phyloP scores from a whole-genome alignment of 2,797 vertebrate genomes.

The Eulemur coronatus region DNA sequence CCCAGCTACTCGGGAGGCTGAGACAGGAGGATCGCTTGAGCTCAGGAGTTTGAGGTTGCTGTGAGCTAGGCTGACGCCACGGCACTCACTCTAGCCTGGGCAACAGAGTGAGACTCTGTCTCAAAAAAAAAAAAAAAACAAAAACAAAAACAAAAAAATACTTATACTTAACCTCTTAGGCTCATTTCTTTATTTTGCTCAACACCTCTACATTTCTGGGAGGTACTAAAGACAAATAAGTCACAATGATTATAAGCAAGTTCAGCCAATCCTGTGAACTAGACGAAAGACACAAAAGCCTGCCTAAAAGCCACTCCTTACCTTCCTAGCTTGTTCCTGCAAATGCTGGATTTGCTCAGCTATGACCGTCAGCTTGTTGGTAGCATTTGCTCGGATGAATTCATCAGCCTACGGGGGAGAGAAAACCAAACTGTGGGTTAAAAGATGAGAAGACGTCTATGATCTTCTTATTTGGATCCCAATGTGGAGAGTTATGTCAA shows the following conservation, averaged over 20 bases:
- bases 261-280: not conserved
- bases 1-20: too few relatives aligned
- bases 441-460: not conserved
- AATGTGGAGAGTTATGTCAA: not conserved
- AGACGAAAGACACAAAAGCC: not conserved
- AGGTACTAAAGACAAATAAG: not conserved
- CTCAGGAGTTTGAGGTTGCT: too few relatives aligned
- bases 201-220: not conserved
- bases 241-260: not conserved
- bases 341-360: slow-evolving; percentile 96
- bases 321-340: slow-evolving; percentile 95
- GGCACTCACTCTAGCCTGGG: too few relatives aligned
- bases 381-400: slow-evolving; percentile 95
- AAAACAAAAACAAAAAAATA: too few relatives aligned
- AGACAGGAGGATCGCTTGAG: too few relatives aligned
- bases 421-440: not conserved
- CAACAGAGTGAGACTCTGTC: too few relatives aligned
- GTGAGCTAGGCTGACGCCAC: too few relatives aligned
- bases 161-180: not conserved
- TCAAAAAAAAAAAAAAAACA: too few relatives aligned
- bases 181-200: not conserved
- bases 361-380: slow-evolving; percentile 92
- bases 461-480: not conserved
- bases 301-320: slow-evolving; percentile 73
- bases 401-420: slow-evolving; percentile 89